Percentiles rank a stretch among this genome's conserved stretches.
These are phyloP conservation scores for Acrobasis consociella DNA, from an alignment of 2,888 invertebrate species.

Conservation along the genomic window DNA sequence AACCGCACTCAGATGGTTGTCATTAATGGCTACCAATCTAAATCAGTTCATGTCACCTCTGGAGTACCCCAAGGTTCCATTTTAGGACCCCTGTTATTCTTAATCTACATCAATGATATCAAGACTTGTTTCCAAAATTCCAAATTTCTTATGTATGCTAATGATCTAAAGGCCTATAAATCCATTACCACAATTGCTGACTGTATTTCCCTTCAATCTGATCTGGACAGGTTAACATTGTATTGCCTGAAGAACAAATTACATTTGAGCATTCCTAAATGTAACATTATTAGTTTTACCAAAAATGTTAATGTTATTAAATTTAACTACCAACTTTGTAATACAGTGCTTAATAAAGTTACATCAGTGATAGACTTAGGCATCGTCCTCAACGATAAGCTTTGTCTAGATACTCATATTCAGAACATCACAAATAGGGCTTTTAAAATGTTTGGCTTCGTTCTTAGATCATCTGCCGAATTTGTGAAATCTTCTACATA, in stretches of 20 bases:
- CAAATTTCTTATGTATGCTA: slow-evolving; percentile 1
- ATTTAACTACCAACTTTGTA: too few species aligned
- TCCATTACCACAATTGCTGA: not conserved
- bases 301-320: not conserved
- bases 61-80: not conserved
- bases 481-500: not conserved
- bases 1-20: too few species aligned
- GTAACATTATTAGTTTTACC: too few species aligned
- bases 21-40: not conserved
- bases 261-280: too few species aligned
- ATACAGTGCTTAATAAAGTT: not conserved
- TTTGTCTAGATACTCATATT: not conserved
- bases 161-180: slow-evolving; percentile 1
- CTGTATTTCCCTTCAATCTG: not conserved
- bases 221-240: not conserved
- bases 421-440: not conserved
- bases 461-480: not conserved
- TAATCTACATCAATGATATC: slow-evolving; percentile 10
- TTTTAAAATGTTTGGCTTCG: not conserved
- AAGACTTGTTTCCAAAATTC: not conserved
- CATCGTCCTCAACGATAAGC: not conserved
- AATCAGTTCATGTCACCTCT: not conserved
- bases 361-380: not conserved
- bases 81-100: too few species aligned
- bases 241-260: too few species aligned